Evolutionary conservation across 1,140 invertebrate genomes (phyloP), one percentile per base, ranked within the genome.

Genomic region (Odontomachus brunneus): DNA sequence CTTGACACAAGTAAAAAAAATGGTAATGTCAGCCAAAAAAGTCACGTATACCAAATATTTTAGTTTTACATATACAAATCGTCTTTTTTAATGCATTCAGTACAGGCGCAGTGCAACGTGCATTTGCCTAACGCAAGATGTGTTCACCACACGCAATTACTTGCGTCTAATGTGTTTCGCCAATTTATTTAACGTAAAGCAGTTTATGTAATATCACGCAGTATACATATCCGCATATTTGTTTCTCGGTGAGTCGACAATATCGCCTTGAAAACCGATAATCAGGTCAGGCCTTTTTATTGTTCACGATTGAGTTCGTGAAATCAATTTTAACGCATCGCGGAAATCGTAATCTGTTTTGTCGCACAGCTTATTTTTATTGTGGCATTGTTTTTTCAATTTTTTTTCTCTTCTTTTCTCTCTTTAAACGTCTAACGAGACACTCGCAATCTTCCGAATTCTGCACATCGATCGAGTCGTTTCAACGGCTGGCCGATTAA

Each of bases 201-300:
- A 3, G 22, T 80, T 69, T 80, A 76, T 67, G 44, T 38, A 67
- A 76, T 67, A 44, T 3, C 29, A 67, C 3, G 1, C 33, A 33
- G 67, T 26, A 11, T 69, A 59, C 33, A 48, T 51, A 48, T 59
- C 65, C 63, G 65, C 51, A 57, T 71, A 48, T 48, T 76, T 65
- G 44, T 55, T 74, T 24, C 55, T 60, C 53, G 48, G 22, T 76
- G 3, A 29, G 0, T 15, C 66, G n/a, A 14, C 12, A 24, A 33
- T 19, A 66, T 67, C 15, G 55, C 63, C 67, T 84, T 86, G 82
- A 81, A 44, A 63, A 57, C 19, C 29, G n/a, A 5, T 44, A 74
- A 82, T 62, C 69, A 62, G 57, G 59, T 7, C 78, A 24, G 55
- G n/a, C n/a, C 65, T 82, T 82, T 57, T 82, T 82, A 51, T 48